These are phyloP conservation scores for Selene dorsalis DNA, from an alignment of 2,797 vertebrate genomes.

Conservation along the genomic window DNA sequence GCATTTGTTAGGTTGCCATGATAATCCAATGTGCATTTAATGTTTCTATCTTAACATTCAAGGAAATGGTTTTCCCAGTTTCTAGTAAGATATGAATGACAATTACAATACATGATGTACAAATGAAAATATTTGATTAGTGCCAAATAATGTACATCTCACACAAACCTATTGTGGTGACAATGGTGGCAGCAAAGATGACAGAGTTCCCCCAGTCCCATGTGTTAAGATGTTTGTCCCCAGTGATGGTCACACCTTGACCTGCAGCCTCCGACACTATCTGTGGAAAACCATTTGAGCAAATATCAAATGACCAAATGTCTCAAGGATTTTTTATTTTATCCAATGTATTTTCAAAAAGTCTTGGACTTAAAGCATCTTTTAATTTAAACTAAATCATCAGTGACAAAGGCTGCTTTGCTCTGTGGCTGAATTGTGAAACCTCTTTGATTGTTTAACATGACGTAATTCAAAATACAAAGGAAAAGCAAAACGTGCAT, in stretches of 20 bases:
- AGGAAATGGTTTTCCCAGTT: neutral
- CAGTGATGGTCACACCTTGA: conserved; percentile 92
- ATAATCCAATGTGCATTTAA: too few relatives aligned
- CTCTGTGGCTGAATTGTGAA: too few relatives aligned
- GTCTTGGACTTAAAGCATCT: neutral
- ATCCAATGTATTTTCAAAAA: too few relatives aligned
- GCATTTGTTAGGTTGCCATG: too few relatives aligned
- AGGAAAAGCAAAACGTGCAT: too few relatives aligned
- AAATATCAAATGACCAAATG: too few relatives aligned
- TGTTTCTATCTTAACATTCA: neutral
- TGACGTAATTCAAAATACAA: too few relatives aligned
- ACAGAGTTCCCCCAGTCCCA: conserved; percentile 97
- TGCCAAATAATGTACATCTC: neutral
- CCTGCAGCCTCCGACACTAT: conserved; percentile 89
- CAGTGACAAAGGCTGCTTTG: too few relatives aligned
- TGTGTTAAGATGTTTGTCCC: conserved; percentile 87
- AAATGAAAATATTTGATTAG: neutral
- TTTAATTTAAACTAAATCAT: too few relatives aligned
- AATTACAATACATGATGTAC: neutral
- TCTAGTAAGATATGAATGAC: neutral
- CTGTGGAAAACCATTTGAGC: conserved; percentile 68
- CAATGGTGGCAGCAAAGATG: conserved; percentile 95
- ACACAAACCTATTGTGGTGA: conserved; percentile 92
- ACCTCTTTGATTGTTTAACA: too few relatives aligned
- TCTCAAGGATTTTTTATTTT: too few relatives aligned